Evolutionary conservation across 2,888 invertebrate species (phyloP), one percentile per base, ranked within the genome.

Genomic region (Sminthurinus aureus): DNA sequence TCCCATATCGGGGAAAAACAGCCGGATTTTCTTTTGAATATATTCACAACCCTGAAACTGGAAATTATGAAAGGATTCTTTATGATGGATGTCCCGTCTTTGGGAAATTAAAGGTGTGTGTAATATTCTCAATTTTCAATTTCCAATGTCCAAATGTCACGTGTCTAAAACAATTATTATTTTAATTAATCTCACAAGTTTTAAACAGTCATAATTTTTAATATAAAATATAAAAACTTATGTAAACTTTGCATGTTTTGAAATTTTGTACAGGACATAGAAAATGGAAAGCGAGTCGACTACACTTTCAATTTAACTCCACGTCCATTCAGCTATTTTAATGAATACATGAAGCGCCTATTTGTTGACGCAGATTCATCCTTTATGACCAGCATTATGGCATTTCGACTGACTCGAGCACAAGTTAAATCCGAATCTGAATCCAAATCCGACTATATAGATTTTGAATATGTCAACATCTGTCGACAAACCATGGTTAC

Each of bases 31-130:
- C 4, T 66, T 15, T 66, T 8, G 66, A 66, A 18, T 66, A 66
- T 66, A 8, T 6, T n/a, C 20, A n/a, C 15, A 66, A 66, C 66
- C 15, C 6, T 6, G 66, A 66, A 4, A 66, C 6, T 8, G 4
- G 20, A 66, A 12, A 4, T 8, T 66, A 66, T 18, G 66, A 66
- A 18, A 66, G 66, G 66, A 18, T 66, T 8, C n/a, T 20, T 66
- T 4, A 12, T 66, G 66, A 20, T 66, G 66, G 66, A 6, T 66
- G 66, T 18, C 66, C 9, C 4, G 9, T 66, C n/a, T 20, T 15
- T 20, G 66, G 66, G 66, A 66, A 66, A 66, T 66, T 66, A n/a
- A n/a, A n/a, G n/a, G n/a, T 66, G 66, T 66, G 20, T n/a, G 66
- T 66, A n/a, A 15, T 4, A 8, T n/a, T 11, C 6, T 18, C 15